Conservation (phyloP, 2,797 vertebrate genomes). For the Odontamblyopus lacepedii region DNA sequence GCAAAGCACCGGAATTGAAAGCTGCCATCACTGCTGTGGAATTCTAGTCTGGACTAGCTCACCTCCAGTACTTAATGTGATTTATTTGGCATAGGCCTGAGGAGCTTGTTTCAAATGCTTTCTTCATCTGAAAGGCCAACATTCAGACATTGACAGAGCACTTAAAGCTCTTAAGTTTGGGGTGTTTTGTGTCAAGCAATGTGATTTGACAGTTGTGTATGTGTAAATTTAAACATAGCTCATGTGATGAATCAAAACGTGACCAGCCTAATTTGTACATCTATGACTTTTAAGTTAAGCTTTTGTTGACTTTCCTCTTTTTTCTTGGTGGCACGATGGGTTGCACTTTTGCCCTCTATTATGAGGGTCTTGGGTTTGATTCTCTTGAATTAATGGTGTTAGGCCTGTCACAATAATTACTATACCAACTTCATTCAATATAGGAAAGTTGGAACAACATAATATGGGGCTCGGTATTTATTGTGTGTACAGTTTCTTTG, state of each 20-base stretch:
- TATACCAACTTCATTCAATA: too few species aligned
- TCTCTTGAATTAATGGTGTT: too few species aligned
- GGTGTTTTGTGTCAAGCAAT: conserved; percentile 27
- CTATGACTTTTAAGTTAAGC: not conserved
- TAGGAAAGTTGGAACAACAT: too few species aligned
- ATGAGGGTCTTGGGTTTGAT: too few species aligned
- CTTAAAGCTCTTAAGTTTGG: conserved; percentile 30
- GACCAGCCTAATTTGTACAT: not conserved
- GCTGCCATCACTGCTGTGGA: conserved; percentile 50
- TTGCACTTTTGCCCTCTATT: too few species aligned
- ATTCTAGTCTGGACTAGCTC: conserved; percentile 57
- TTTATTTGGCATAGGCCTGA: conserved; percentile 55
- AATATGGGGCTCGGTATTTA: too few species aligned
- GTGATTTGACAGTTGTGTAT: conserved; percentile 20
- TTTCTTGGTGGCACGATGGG: not conserved
- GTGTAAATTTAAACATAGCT: conserved; percentile 2
- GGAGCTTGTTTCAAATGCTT: conserved; percentile 31
- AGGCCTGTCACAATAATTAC: too few species aligned
- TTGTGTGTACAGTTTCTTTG: too few species aligned
- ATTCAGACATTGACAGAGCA: conserved; percentile 43
- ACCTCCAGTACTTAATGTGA: conserved; percentile 33
- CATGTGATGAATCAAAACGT: not conserved
- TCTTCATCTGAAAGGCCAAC: conserved; percentile 39
- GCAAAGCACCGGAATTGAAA: conserved; percentile 52
- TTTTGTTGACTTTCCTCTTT: not conserved